A percentile compares a stretch with the other conserved stretches of the same genome.
phyloP scores from a whole-genome alignment of 2,797 vertebrate species.

The Orestias chungarensis region DNA sequence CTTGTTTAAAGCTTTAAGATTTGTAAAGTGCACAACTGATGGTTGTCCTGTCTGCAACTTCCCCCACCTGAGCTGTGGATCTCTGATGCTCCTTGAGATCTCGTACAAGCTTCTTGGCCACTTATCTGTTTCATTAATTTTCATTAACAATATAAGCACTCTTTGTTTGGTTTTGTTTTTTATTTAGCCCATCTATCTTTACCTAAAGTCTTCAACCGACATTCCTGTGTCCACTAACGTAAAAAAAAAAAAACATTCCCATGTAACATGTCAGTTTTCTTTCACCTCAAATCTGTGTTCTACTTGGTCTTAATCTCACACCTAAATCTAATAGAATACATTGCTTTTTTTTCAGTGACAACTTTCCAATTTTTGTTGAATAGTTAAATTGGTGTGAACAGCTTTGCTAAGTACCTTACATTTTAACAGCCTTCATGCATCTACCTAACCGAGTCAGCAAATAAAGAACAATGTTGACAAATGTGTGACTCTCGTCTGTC shows the following conservation, averaged over 20 bases:
- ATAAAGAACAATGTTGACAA: slow-evolving; percentile 29
- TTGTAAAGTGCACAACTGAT: too few species aligned
- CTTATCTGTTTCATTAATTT: too few species aligned
- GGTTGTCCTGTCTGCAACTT: too few species aligned
- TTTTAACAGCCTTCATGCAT: neutral
- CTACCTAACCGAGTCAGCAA: slow-evolving; percentile 1
- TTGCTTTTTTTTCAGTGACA: neutral
- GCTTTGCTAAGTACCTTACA: neutral
- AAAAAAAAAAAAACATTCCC: neutral
- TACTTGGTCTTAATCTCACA: neutral
- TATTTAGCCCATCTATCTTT: neutral
- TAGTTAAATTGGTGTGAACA: neutral
- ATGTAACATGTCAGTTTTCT: neutral
- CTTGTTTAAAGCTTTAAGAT: too few species aligned
- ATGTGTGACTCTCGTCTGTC: slow-evolving; percentile 42
- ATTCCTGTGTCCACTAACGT: neutral
- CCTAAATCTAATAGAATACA: neutral
- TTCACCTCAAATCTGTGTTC: neutral
- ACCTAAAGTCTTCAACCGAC: neutral
- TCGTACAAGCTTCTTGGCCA: neutral
- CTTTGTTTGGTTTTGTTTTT: neutral
- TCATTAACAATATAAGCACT: too few species aligned
- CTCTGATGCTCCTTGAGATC: too few species aligned
- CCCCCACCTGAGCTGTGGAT: too few species aligned
- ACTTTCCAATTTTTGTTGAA: neutral